These are phyloP conservation scores for Nerophis ophidion DNA, from an alignment of 2,113 vertebrate genomes.

Conservation along the genomic window DNA sequence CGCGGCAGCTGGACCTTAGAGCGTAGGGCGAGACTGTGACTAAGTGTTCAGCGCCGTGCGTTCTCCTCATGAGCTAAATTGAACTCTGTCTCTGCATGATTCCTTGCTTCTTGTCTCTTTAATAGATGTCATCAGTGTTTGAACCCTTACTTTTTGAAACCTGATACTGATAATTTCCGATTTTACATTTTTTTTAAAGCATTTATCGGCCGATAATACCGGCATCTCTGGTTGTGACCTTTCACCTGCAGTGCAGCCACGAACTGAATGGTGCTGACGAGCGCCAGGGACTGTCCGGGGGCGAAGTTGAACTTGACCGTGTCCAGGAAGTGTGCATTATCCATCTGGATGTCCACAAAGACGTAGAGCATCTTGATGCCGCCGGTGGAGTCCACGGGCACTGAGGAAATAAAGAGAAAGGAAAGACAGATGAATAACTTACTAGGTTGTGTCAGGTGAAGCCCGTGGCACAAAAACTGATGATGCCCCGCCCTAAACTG, in stretches of 20 bases:
- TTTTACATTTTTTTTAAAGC: no score
- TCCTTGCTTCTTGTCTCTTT: no score
- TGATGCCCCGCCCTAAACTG: slow-evolving; percentile 22
- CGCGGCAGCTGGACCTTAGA: no score
- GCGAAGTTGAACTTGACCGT: slow-evolving; percentile 88
- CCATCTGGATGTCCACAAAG: slow-evolving; percentile 96
- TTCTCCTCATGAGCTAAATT: no score
- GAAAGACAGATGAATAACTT: slow-evolving; percentile 48
- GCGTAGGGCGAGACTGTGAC: no score
- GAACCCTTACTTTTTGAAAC: no score
- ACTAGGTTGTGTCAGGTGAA: slow-evolving; percentile 43
- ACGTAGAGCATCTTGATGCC: slow-evolving; percentile 94
- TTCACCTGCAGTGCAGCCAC: slow-evolving; percentile 90
- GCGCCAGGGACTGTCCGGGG: slow-evolving; percentile 74
- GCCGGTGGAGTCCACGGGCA: slow-evolving; percentile 84
- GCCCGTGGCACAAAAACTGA: slow-evolving; percentile 31
- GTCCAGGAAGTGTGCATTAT: slow-evolving; percentile 88
- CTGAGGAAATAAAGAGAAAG: slow-evolving; percentile 62
- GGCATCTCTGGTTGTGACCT: background rate
- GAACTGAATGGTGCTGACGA: slow-evolving; percentile 98
- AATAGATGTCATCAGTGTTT: no score
- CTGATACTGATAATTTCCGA: no score
- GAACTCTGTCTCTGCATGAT: no score
- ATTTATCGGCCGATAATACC: no score
- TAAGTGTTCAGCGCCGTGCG: no score